Evolutionary conservation across 2,113 vertebrate genomes (phyloP).

Genomic region (Cyprinodon brontotheroides): DNA sequence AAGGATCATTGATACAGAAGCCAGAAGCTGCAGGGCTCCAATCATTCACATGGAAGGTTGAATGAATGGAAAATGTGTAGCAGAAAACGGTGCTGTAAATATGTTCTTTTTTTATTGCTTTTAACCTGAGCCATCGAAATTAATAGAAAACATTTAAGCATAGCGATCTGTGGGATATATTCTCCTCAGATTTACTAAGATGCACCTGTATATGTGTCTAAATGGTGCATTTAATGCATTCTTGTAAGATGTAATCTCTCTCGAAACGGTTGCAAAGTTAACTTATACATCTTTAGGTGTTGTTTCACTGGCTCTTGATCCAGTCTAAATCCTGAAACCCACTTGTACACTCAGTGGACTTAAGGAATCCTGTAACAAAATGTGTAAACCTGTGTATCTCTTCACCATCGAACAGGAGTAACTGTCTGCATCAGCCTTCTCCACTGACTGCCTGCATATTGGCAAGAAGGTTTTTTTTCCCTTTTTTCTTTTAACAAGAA

Average conservation of each 20-base stretch:
- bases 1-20: no score
- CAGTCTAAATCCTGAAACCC: background rate
- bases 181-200: no score
- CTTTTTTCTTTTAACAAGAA: conserved; percentile 24
- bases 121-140: no score
- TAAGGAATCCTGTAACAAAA: conserved; percentile 2
- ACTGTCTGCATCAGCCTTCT: conserved; percentile 21
- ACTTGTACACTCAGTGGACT: conserved; percentile 18
- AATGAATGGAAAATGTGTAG: no score
- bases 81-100: no score
- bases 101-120: no score
- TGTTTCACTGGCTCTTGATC: background rate
- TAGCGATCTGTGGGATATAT: no score
- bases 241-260: background rate
- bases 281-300: background rate
- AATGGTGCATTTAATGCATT: no score
- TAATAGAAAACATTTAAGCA: no score
- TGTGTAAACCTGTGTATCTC: conserved; percentile 2
- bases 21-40: no score
- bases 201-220: background rate
- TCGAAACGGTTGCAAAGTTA: background rate
- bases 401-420: conserved; percentile 13
- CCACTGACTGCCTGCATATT: conserved; percentile 46
- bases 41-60: no score
- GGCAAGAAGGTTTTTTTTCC: conserved; percentile 62